These are phyloP conservation scores for Fratercula arctica DNA, from an alignment of 2,797 vertebrate genomes.

Conservation along the genomic window DNA sequence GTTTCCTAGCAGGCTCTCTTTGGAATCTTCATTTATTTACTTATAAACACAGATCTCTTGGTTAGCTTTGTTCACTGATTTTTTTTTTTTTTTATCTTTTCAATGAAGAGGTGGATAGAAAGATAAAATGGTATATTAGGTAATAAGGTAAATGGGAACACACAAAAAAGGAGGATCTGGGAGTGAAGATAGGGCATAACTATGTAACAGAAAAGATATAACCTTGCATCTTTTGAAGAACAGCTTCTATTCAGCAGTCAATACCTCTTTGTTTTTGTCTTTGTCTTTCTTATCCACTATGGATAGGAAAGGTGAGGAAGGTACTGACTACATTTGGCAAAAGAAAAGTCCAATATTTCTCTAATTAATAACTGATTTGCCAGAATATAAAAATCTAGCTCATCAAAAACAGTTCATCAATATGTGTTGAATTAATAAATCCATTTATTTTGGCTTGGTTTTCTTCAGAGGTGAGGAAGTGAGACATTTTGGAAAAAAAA, in stretches of 20 bases:
- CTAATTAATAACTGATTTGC: not conserved
- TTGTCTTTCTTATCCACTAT: not conserved
- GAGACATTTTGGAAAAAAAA: not conserved
- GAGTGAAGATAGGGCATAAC: not conserved
- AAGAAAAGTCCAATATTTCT: not conserved
- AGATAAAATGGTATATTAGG: slow-evolving; percentile 35
- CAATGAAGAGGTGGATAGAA: not conserved
- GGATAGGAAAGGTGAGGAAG: not conserved
- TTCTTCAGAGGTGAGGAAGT: not conserved
- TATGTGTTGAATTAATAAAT: not conserved
- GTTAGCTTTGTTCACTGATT: not conserved
- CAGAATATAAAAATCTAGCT: not conserved
- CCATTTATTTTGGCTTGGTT: not conserved
- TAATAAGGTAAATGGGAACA: slow-evolving; percentile 45
- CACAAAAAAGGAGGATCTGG: not conserved
- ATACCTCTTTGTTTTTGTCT: not conserved
- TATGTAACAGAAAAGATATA: not conserved
- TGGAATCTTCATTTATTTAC: slow-evolving; percentile 10
- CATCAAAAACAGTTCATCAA: not conserved
- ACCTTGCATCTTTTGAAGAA: not conserved
- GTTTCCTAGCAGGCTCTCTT: slow-evolving; percentile 47
- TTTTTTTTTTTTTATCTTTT: not conserved
- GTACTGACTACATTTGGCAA: not conserved
- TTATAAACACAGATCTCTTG: not conserved
- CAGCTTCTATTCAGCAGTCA: not conserved